Base-by-base conservation (phyloP, 2,888 invertebrate genomes). In the Melanargia galathea region DNA sequence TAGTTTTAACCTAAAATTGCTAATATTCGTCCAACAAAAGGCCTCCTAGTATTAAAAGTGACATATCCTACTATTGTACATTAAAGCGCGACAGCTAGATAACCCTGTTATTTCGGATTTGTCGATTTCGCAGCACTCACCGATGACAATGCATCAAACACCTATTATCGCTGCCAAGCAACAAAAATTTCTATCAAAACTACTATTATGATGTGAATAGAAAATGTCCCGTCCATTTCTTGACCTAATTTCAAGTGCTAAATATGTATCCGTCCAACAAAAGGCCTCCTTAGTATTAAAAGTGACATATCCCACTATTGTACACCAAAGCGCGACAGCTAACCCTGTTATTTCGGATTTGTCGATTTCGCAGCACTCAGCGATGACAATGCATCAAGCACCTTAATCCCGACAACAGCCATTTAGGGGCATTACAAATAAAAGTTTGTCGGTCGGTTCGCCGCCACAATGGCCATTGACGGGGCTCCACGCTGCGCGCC, bases 351-450 rank as follows among this genome's bases (percentile, higher is more conserved):
- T 43, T 51, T 60, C 71, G 73, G 80, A 81, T 78, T 82, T 81
- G 80, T 77, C 76, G 77, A 77, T 79, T 80, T 81, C 73, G 74
- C 73, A 76, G 78, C 80, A 74, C 79, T 77, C 76, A 79, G 73
- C 75, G 81, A 80, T 82, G 84, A 89, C 90, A 90, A 89, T 79
- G 86, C 82, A 70, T 72, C 70, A 71, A 77, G 78, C 80, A 83
- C 85, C 83, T 81, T 90, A 90, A 90, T 89, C 90, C 86, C 82
- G 79, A 84, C 85, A 87, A 89, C 87, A 90, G 86, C 84, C 89
- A 90, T 90, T 90, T 90, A 90, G 86, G 82, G 83, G 75, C 74
- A 85, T 86, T 84, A 88, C 89, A 89, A 87, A 90, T 90, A 91
- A 86, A 88, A 90, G 87, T 89, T 88, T 83, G 86, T 78, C 84